Conservation (phyloP, 1,140 invertebrate genomes). For the Pseudomyrmex dendroicus region DNA sequence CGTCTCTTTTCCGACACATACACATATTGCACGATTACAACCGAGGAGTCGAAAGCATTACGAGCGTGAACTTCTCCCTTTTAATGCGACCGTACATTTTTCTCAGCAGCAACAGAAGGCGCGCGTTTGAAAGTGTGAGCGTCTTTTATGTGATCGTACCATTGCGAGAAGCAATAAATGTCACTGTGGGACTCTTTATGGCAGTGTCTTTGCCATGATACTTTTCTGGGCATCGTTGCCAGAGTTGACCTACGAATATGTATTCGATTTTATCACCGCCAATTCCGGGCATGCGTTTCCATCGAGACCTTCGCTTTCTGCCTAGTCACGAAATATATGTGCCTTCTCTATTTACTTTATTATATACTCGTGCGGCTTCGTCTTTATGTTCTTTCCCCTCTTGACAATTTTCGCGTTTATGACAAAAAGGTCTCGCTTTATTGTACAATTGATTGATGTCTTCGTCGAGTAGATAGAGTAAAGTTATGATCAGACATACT, state of each 20-base stretch:
- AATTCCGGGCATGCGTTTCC: constrained; percentile 27
- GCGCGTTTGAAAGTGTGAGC: constrained; percentile 38
- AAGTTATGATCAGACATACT: not conserved
- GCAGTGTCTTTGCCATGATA: not conserved
- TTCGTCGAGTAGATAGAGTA: not conserved
- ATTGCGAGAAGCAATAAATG: constrained; percentile 42
- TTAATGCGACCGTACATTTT: constrained; percentile 49
- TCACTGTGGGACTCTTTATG: constrained; percentile 35
- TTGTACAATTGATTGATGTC: not conserved
- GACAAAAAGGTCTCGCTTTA: not conserved
- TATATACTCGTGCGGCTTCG: not conserved
- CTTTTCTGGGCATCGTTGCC: constrained; percentile 31
- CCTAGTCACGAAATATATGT: not conserved
- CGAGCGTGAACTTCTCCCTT: constrained; percentile 31
- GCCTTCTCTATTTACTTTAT: constrained; percentile 13
- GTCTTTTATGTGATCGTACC: constrained; percentile 34
- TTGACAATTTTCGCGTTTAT: constrained; percentile 8
- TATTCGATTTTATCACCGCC: constrained; percentile 52
- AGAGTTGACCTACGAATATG: constrained; percentile 31
- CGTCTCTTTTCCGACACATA: not conserved
- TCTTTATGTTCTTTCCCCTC: not conserved
- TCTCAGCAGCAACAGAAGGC: constrained; percentile 22
- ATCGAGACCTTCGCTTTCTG: constrained; percentile 3
- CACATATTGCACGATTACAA: not conserved
- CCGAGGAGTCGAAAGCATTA: constrained; percentile 35